A percentile compares a stretch with the other conserved stretches of the same genome.
phyloP scores from a whole-genome alignment of 1,140 invertebrate species.

The Periplaneta americana region DNA sequence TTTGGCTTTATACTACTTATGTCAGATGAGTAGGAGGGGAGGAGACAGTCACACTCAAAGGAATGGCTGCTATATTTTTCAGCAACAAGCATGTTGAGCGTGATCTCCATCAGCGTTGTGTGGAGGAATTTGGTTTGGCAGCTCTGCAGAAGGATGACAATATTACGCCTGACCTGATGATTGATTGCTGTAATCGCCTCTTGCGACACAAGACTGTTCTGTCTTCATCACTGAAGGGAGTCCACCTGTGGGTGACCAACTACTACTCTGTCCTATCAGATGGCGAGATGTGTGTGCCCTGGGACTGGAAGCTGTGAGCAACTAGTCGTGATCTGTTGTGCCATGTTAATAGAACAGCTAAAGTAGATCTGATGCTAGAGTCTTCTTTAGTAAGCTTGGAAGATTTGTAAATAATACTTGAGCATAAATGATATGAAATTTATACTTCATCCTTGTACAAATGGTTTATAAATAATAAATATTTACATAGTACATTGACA shows the following conservation, averaged over 20 bases:
- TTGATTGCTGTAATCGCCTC: conserved; percentile 69
- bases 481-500: too few species aligned
- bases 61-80: conserved; percentile 5
- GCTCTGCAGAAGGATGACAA: conserved; percentile 82
- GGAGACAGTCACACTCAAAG: too few species aligned
- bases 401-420: too few species aligned
- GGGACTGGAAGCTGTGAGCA: conserved; percentile 71
- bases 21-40: too few species aligned
- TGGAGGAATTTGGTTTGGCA: conserved; percentile 57
- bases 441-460: too few species aligned
- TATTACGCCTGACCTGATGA: conserved; percentile 84
- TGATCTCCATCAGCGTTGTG: conserved; percentile 58
- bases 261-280: conserved; percentile 89
- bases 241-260: conserved; percentile 74
- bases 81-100: conserved; percentile 74
- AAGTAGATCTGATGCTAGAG: too few species aligned
- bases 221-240: conserved; percentile 40
- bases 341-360: too few species aligned
- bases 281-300: conserved; percentile 86
- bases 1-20: too few species aligned
- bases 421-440: too few species aligned
- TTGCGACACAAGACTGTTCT: conserved; percentile 46
- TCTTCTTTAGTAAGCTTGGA: too few species aligned
- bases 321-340: too few species aligned
- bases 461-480: too few species aligned